phyloP scores from a whole-genome alignment of 2,888 invertebrate species.

The Leucoma salicis region DNA sequence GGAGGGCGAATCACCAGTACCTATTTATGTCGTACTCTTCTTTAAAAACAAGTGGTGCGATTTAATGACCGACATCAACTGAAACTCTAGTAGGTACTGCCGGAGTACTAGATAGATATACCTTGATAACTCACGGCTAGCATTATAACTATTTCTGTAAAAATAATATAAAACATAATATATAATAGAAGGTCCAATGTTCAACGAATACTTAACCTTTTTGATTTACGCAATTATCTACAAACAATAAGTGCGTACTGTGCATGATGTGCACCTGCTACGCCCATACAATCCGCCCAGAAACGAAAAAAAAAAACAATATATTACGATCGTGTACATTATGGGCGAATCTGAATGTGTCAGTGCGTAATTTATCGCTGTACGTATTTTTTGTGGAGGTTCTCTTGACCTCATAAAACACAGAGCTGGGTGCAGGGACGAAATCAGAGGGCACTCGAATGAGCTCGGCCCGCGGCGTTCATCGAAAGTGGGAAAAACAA shows the following conservation, averaged over 20 bases:
- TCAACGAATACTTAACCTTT: background rate
- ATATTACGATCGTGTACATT: slow-evolving; percentile 76
- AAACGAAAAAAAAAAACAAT: slow-evolving; percentile 63
- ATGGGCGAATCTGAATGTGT: slow-evolving; percentile 80
- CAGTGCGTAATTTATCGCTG: slow-evolving; percentile 79
- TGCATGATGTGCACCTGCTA: slow-evolving; percentile 35
- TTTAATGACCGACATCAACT: too few species aligned
- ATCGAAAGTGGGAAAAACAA: slow-evolving; percentile 80
- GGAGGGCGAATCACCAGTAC: too few species aligned
- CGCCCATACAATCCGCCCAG: slow-evolving; percentile 33
- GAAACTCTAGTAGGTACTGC: too few species aligned
- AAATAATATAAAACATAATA: background rate
- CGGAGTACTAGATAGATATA: too few species aligned
- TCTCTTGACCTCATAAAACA: slow-evolving; percentile 81
- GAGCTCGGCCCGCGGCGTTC: slow-evolving; percentile 61
- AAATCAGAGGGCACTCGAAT: slow-evolving; percentile 70
- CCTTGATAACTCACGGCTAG: too few species aligned
- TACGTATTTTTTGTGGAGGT: slow-evolving; percentile 77
- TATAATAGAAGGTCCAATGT: background rate
- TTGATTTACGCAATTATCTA: slow-evolving; percentile 1
- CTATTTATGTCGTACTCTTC: too few species aligned
- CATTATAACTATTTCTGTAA: background rate
- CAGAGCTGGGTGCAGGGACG: slow-evolving; percentile 65
- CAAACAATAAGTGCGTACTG: slow-evolving; percentile 20
- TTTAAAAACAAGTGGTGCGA: too few species aligned